Percentiles rank a stretch among this genome's conserved stretches.
phyloP scores from a whole-genome alignment of 2,888 invertebrate species.

The Rhaphigaster nebulosa region DNA sequence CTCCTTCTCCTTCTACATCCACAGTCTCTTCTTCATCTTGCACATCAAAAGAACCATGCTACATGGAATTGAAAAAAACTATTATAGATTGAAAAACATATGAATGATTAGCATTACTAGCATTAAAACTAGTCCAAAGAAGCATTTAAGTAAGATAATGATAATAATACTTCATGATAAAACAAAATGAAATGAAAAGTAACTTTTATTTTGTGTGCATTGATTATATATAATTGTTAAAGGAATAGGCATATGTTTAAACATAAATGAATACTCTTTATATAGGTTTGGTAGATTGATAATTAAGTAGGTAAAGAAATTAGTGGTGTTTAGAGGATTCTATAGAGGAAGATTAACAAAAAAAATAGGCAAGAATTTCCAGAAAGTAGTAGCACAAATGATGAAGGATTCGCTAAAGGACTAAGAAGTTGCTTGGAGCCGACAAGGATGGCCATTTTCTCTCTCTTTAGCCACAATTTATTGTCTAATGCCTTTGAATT shows the following conservation, averaged over 20 bases:
- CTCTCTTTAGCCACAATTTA: no score
- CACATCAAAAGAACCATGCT: slow-evolving; percentile 68
- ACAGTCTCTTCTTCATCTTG: slow-evolving; percentile 84
- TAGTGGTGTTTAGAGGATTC: no score
- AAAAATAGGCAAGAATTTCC: no score
- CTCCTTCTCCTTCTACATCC: slow-evolving; percentile 80
- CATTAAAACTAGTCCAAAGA: background rate
- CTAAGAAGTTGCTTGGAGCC: no score
- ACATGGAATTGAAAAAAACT: slow-evolving; percentile 52
- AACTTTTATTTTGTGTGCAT: no score
- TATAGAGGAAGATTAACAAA: no score
- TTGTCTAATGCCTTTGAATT: no score
- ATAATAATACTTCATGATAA: background rate
- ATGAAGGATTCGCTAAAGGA: no score
- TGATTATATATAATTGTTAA: no score
- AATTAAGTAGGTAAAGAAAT: background rate
- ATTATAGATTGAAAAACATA: background rate
- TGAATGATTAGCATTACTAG: background rate
- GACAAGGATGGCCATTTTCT: no score
- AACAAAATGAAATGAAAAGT: background rate
- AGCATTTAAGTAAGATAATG: background rate
- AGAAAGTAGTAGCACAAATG: no score
- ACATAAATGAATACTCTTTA: background rate
- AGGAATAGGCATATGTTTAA: background rate
- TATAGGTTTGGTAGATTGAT: background rate